Base-by-base conservation (phyloP, 1,140 invertebrate genomes). In the Euwallacea fornicatus region DNA sequence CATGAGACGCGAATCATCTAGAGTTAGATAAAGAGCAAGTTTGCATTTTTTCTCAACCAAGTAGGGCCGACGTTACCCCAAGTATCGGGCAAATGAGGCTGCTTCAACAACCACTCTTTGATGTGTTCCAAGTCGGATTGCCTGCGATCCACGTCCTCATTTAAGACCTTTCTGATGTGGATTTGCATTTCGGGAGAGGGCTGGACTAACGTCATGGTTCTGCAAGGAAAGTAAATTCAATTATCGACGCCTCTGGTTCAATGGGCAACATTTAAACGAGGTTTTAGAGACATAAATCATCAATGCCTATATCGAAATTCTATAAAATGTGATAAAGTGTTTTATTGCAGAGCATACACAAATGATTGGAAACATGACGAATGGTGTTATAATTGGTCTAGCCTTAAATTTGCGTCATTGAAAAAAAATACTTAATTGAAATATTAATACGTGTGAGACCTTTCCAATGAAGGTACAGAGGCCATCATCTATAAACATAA, bases 41-140 rank as follows among this genome's bases (percentile, higher is more conserved):
- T 47, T 47, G n/a, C 6, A 47, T 33, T 33, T 33, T 33, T 33
- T 33, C 21, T 33, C 4, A 4, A 33, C 21, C 1, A 33, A 33
- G 4, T 33, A 33, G 21, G 21, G 21, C 4, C 1, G 1, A 33
- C 4, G 69, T 80, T 84, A 92, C 90, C 90, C 83, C 89, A 87
- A 50, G 87, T 88, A 63, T 86, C 82, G 15, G 90, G 90, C 58
- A 93, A 82, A 85, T 93, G 91, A 0, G 91, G 90, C 79, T 93
- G 90, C 74, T 90, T 89, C 53, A 83, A 78, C 0, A 92, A 79
- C 91, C 91, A 93, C 50, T 92, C 90, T 75, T 91, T 91, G 71
- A 93, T 91, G 41, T 85, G 83, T 50, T 87, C 82, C 16, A 92
- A 77, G 74, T 92, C 90, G 0, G 83, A 83, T 6, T 90, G 87